Conservation (phyloP, 2,113 vertebrate species). For the Prunella fulvescens region DNA sequence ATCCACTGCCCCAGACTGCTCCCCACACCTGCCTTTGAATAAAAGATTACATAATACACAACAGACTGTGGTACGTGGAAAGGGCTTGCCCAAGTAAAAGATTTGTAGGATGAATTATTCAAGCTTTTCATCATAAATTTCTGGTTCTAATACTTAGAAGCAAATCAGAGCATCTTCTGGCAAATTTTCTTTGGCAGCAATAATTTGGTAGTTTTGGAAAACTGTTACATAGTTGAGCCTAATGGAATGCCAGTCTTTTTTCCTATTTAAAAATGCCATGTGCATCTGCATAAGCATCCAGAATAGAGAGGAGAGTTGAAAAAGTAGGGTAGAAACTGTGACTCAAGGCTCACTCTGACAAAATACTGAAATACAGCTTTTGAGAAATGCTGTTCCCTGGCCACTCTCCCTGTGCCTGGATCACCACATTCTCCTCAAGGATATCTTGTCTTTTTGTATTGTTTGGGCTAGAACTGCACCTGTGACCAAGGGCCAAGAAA, state of each 20-base stretch:
- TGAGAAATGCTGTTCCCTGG: neutral
- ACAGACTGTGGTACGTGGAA: neutral
- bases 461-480: neutral
- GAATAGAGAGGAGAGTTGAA: neutral
- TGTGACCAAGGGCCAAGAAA: neutral
- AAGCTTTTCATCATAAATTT: neutral
- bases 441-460: neutral
- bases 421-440: neutral
- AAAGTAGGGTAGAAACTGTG: rapidly evolving
- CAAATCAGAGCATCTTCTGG: neutral
- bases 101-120: neutral
- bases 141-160: neutral
- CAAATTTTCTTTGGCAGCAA: neutral
- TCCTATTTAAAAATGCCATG: neutral
- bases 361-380: neutral
- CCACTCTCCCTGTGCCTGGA: neutral
- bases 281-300: neutral
- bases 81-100: neutral
- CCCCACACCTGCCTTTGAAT: neutral
- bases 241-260: neutral
- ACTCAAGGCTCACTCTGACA: neutral
- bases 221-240: neutral
- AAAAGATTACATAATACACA: neutral
- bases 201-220: neutral
- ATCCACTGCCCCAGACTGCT: neutral